These are phyloP conservation scores for Pelmatolapia mariae DNA, from an alignment of 2,113 vertebrate genomes.

Conservation along the genomic window DNA sequence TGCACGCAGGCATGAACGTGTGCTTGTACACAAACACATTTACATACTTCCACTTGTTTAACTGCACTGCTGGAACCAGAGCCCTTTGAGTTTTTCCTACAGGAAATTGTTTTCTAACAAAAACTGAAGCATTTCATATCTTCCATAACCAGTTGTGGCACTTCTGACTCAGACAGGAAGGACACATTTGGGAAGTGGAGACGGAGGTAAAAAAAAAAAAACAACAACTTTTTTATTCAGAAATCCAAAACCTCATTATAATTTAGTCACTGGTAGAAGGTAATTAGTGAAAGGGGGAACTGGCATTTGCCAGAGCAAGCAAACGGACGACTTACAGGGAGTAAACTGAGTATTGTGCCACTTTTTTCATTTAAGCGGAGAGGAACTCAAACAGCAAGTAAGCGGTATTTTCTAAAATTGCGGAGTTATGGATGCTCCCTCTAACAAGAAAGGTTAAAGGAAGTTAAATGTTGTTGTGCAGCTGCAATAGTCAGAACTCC, in stretches of 20 bases:
- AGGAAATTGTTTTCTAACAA: slow-evolving; percentile 13
- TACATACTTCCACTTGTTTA: neutral
- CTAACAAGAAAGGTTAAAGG: neutral
- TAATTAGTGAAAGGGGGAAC: slow-evolving; percentile 39
- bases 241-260: slow-evolving; percentile 51
- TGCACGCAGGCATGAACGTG: neutral
- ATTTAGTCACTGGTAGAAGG: slow-evolving; percentile 57
- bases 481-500: neutral
- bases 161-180: slow-evolving; percentile 34
- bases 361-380: neutral
- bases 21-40: neutral
- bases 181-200: slow-evolving; percentile 33
- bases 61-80: slow-evolving; percentile 26
- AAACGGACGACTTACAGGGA: slow-evolving; percentile 21
- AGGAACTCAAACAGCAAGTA: neutral
- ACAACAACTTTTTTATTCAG: slow-evolving; percentile 21
- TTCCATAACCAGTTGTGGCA: slow-evolving; percentile 39
- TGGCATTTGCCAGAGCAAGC: slow-evolving; percentile 52
- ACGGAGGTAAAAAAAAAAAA: slow-evolving; percentile 5
- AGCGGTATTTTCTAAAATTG: neutral
- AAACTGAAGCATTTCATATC: slow-evolving; percentile 10
- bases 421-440: neutral
- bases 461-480: neutral
- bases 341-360: neutral
- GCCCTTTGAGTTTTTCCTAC: neutral